Base-by-base conservation (phyloP, 2,113 vertebrate genomes). In the Sinocyclocheilus rhinocerous region DNA sequence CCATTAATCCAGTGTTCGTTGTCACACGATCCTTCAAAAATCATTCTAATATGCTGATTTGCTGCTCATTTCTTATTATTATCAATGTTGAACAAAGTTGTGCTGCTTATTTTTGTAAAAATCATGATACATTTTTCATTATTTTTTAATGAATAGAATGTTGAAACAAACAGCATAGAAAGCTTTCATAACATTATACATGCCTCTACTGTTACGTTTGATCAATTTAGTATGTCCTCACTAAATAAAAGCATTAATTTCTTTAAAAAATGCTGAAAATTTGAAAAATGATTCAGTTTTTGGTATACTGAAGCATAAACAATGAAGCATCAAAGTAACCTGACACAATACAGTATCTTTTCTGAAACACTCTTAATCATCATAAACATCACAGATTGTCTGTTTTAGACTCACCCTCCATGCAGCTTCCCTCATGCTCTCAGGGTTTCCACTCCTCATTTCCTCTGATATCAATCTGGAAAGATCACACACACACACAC, bases 391-490 rank as follows among this genome's bases (percentile, higher is more conserved):
- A 80, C 18, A 42, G 12, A 24, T 11, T 59, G 20, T 79, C 57
- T 80, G 22, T 80, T 80, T 80, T 39, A 72, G 36, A 72, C 18
- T 55, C 20, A 6, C 11, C 29, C 77, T 80, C 33, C 55, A 22
- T 42, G 36, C 61, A 36, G 22, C 26, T 80, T 80, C 59, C 12
- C 8, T 65, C 36, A 29, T 45, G 4, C 39, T 67, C 59, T 65
- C 79, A 48, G 39, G 39, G 65, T 81, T 81, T 63, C 2, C 59
- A 36, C 29, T 33, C 55, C 2, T n/a, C 8, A 42, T n/a, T 48
- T 20, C 50, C 76, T 52, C 15, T 57, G 76, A 77, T 20, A 78
- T 78, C 50, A 29, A 22, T 78, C 50, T 78, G 26, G 26, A 36
- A 52, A 57, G 48, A 78, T 57, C 45, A 48, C 9, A 57, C 26